Percentiles rank a stretch among this genome's conserved stretches.
phyloP scores from a whole-genome alignment of 1,140 invertebrate genomes.

The Calephelis nemesis region DNA sequence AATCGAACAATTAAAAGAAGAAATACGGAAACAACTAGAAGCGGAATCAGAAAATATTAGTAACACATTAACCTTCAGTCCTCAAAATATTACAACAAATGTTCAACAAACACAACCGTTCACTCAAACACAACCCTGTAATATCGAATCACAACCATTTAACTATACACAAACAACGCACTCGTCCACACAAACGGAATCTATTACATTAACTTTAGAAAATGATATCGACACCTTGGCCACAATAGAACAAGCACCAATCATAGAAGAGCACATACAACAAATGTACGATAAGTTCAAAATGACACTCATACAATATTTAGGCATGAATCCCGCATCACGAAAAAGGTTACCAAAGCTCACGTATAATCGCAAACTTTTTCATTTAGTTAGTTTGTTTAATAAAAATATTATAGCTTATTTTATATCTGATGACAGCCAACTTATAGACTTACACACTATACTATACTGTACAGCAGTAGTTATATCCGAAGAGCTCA shows the following conservation, averaged over 20 bases:
- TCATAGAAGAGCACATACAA: too few species aligned
- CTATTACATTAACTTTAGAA: conserved; percentile 29
- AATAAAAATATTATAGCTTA: background rate
- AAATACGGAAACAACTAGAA: conserved; percentile 18
- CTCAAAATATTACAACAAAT: background rate
- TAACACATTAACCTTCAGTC: background rate
- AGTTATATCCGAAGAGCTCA: conserved; percentile 26
- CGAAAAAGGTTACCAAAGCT: conserved; percentile 31
- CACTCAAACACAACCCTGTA: background rate
- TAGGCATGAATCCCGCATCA: conserved; percentile 26
- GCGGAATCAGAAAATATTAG: conserved; percentile 6
- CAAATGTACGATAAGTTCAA: conserved; percentile 21
- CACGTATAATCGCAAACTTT: conserved; percentile 20
- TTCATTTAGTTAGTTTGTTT: background rate
- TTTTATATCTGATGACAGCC: background rate
- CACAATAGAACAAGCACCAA: too few species aligned
- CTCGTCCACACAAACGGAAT: conserved; percentile 21
- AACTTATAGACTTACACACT: conserved; percentile 21
- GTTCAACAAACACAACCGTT: background rate
- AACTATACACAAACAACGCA: background rate
- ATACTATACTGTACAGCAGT: conserved; percentile 23
- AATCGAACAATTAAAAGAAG: conserved; percentile 24
- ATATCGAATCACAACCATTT: background rate
- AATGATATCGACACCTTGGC: conserved; percentile 23
- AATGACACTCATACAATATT: conserved; percentile 20